Evolutionary conservation across 2,797 vertebrate species (phyloP).

Genomic region (Enteromius radiatus): DNA sequence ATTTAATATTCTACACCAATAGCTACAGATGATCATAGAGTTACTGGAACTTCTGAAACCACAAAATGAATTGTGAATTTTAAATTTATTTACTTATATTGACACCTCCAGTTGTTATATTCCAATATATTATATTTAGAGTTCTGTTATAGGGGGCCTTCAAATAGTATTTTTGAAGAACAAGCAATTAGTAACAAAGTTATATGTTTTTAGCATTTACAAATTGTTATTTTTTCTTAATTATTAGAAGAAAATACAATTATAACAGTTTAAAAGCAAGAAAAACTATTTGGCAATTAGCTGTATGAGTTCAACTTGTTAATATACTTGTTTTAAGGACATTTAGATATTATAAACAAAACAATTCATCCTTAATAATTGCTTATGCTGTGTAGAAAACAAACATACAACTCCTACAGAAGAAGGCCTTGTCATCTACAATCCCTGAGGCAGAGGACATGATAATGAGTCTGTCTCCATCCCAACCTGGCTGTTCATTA

Average conservation of each 20-base stretch:
- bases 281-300: background rate
- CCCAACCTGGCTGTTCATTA: constrained; percentile 7
- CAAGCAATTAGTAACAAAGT: background rate
- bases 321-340: no score
- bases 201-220: background rate
- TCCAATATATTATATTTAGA: background rate
- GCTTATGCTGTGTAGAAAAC: background rate
- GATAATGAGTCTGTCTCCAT: constrained; percentile 25
- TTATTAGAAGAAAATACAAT: background rate
- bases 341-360: background rate
- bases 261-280: background rate
- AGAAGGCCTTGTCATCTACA: constrained; percentile 18
- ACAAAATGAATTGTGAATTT: background rate
- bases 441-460: background rate
- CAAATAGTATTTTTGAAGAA: background rate
- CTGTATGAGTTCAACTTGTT: no score
- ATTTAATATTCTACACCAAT: no score
- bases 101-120: background rate
- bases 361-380: background rate
- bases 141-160: background rate
- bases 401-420: constrained; percentile 1
- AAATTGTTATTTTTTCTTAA: background rate
- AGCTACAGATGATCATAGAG: no score
- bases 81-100: background rate
- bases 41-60: no score